A percentile compares a stretch with the other conserved stretches of the same genome.
These are phyloP conservation scores for Zelostemma sp. DNA, from an alignment of 1,140 invertebrate species.

Conservation along the genomic window DNA sequence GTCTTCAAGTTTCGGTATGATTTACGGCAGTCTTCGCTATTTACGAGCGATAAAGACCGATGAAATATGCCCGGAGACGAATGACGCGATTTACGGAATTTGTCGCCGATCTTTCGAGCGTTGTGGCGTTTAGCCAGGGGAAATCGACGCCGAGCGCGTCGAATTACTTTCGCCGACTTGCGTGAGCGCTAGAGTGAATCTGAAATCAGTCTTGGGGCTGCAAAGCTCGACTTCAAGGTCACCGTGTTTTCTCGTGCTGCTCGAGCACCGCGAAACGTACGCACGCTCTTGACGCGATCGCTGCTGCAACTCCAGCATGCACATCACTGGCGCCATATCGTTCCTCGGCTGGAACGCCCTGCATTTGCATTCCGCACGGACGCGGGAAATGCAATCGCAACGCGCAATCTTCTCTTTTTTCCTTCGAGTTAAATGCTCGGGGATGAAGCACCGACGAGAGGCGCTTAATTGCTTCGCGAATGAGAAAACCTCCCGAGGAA, in stretches of 20 bases:
- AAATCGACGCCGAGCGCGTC: neutral
- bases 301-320: neutral
- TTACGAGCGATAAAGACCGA: neutral
- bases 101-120: neutral
- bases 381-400: neutral
- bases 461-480: neutral
- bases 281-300: neutral
- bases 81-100: neutral
- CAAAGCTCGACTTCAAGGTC: conserved; percentile 6
- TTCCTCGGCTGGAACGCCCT: conserved; percentile 8
- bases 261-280: neutral
- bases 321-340: conserved; percentile 4
- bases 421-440: neutral
- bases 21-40: neutral
- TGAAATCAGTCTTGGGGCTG: conserved; percentile 5
- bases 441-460: neutral
- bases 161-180: conserved; percentile 8
- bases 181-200: conserved; percentile 6
- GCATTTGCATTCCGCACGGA: conserved; percentile 8
- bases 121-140: neutral
- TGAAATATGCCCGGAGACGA: conserved; percentile 4
- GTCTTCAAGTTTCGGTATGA: neutral
- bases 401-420: neutral
- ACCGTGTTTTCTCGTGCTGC: neutral
- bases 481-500: too few relatives aligned